phyloP scores from a whole-genome alignment of 2,888 invertebrate species.

The Resseliella maxima region DNA sequence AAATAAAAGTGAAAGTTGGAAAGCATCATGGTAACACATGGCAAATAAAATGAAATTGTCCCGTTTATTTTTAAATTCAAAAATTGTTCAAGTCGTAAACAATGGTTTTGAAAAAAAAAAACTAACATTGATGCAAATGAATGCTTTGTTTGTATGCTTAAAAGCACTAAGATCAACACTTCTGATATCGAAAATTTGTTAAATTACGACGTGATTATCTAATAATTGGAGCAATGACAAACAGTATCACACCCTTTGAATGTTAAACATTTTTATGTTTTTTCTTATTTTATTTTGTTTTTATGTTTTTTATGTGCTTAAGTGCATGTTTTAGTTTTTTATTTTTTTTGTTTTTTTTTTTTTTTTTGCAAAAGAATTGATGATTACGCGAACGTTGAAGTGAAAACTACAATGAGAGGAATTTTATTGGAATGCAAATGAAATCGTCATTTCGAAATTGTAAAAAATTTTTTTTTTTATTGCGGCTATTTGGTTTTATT shows the following conservation, averaged over 20 bases:
- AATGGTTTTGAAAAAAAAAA: too few species aligned
- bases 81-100: too few species aligned
- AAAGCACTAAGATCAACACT: too few species aligned
- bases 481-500: neutral
- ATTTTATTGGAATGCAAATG: slow-evolving; percentile 26
- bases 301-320: neutral
- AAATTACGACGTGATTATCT: neutral
- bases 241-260: neutral
- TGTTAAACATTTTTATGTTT: neutral
- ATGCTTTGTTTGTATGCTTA: too few species aligned
- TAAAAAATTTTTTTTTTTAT: neutral
- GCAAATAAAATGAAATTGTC: too few species aligned
- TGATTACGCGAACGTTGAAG: neutral
- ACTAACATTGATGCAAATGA: too few species aligned
- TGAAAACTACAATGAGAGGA: slow-evolving; percentile 10
- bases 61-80: too few species aligned
- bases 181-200: neutral
- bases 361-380: neutral
- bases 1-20: too few species aligned
- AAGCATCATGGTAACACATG: too few species aligned
- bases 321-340: too few species aligned
- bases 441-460: neutral
- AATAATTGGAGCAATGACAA: neutral
- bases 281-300: neutral
- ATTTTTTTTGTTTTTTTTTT: neutral